Evolutionary conservation across 1,140 invertebrate species (phyloP), one percentile per base, ranked within the genome.

Genomic region (Anastatus disparis): DNA sequence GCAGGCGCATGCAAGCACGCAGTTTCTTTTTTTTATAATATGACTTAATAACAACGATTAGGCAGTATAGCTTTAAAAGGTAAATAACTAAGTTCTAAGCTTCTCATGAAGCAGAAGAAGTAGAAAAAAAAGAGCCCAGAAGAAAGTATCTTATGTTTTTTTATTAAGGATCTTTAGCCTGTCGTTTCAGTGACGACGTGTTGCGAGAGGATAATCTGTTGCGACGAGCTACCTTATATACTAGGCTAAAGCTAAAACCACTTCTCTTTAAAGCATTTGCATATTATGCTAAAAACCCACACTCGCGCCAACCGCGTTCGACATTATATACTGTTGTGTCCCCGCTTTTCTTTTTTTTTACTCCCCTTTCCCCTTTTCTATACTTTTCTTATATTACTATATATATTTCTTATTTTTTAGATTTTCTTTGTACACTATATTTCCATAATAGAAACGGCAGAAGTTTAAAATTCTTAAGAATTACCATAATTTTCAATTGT

Each of bases 1-100:
- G n/a, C n/a, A n/a, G n/a, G n/a, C n/a, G n/a, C n/a, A n/a, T n/a
- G n/a, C n/a, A n/a, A n/a, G n/a, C n/a, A 35, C 31, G 4, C 31
- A n/a, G 31, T 35, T 10, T 6, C 4, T 10, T 4, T 35, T 35
- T 35, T 13, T 15, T 6, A 65, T 65, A 40, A 65, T 53, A 53
- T 52, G 62, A 65, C 62, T 65, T 65, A 65, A 65, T 65, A 65
- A 53, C 48, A 48, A 12, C 48, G 62, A 65, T 65, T 53, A 53
- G 4, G 62, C n/a, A 46, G 62, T 65, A 42, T 53, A 46, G 62
- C 62, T 38, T 52, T 40, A 46, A 65, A 65, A 65, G 62, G 62
- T 31, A 53, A 65, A 65, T 40, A 46, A 17, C 48, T n/a, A n/a
- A n/a, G n/a, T n/a, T n/a, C n/a, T n/a, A n/a, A n/a, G n/a, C n/a